phyloP scores from a whole-genome alignment of 2,888 invertebrate genomes.

The Agrotis ipsilon region DNA sequence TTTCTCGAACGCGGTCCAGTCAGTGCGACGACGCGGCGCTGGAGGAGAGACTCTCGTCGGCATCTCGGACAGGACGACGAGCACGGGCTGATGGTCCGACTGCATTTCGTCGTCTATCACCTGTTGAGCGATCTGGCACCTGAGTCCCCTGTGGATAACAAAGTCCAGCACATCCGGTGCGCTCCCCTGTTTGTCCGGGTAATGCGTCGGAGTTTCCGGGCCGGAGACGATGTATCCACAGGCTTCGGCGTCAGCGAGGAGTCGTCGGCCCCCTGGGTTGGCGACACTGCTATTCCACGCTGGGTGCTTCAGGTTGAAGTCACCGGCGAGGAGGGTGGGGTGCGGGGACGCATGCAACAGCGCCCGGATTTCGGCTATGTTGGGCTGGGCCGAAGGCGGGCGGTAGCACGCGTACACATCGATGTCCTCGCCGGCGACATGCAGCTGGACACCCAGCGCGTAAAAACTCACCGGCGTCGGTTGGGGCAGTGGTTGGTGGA shows the following conservation, averaged over 20 bases:
- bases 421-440: not conserved
- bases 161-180: conserved; percentile 1
- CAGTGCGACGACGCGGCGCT: too few relatives aligned
- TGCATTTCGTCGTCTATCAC: not conserved
- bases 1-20: too few relatives aligned
- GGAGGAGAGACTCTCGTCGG: not conserved
- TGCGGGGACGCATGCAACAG: not conserved
- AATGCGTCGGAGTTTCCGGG: not conserved
- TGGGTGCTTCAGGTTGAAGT: conserved; percentile 8
- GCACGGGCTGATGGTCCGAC: not conserved
- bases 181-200: not conserved
- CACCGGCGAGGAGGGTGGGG: conserved; percentile 8
- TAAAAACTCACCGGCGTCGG: accelerated
- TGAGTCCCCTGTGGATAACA: not conserved
- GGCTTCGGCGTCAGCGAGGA: conserved; percentile 15
- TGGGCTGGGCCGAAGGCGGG: too few relatives aligned
- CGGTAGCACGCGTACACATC: not conserved
- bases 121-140: not conserved
- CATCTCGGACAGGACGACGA: not conserved
- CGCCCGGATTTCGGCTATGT: not conserved
- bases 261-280: not conserved
- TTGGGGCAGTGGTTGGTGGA: not conserved
- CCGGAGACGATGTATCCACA: conserved; percentile 4
- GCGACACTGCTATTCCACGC: conserved; percentile 7
- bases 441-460: not conserved